Evolutionary conservation across 2,797 vertebrate species (phyloP).

Genomic region (Halcyon badia): DNA sequence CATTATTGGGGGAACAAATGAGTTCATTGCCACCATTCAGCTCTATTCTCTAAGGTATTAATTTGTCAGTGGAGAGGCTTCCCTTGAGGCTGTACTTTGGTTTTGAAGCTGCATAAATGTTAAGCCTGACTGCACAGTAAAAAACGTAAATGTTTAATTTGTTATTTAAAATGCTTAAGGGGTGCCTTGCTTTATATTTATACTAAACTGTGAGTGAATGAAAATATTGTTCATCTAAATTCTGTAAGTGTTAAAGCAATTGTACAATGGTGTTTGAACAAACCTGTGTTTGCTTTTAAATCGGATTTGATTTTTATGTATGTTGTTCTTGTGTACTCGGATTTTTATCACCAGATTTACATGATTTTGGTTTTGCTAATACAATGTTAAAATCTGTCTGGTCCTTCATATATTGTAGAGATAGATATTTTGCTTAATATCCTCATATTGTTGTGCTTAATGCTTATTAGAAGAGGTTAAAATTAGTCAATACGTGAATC

Average conservation of each 20-base stretch:
- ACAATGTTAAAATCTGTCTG: not conserved
- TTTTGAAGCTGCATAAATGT: constrained; percentile 88
- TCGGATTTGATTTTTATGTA: constrained; percentile 76
- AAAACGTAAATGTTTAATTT: constrained; percentile 90
- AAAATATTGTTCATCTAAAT: constrained; percentile 82
- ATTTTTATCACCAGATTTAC: constrained; percentile 49
- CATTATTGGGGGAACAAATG: constrained; percentile 93
- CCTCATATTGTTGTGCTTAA: not conserved
- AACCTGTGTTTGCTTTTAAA: constrained; percentile 73
- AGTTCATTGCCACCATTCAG: constrained; percentile 92
- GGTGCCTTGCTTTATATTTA: constrained; percentile 86
- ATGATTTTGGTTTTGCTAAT: constrained; percentile 40
- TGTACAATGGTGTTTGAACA: constrained; percentile 46
- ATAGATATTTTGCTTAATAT: constrained; percentile 22
- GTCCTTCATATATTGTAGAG: not conserved
- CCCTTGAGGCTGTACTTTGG: constrained; percentile 86
- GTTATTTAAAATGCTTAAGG: constrained; percentile 86
- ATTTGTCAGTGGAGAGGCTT: constrained; percentile 89
- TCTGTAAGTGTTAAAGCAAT: constrained; percentile 74
- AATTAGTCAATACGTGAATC: not conserved
- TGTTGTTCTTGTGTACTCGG: constrained; percentile 54
- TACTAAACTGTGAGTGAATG: constrained; percentile 82
- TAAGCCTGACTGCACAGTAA: constrained; percentile 87
- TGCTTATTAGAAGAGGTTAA: not conserved
- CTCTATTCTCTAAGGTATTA: constrained; percentile 90